phyloP scores from a whole-genome alignment of 2,797 vertebrate species.

The Kryptolebias ocellatus region DNA sequence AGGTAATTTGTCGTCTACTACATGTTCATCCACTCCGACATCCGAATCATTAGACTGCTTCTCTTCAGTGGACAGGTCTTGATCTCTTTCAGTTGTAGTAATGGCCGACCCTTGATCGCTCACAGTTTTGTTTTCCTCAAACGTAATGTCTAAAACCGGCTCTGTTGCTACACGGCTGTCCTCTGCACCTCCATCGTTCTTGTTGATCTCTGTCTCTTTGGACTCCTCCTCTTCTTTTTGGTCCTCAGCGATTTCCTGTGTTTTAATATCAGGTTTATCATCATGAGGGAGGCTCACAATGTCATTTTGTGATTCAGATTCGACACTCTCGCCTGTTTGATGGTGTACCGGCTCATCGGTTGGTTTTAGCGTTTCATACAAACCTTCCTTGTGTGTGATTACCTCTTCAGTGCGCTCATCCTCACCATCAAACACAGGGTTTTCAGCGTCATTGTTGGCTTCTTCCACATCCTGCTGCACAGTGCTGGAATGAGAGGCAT shows the following conservation, averaged over 20 bases:
- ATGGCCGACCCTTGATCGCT: slow-evolving; percentile 2
- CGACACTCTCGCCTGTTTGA: slow-evolving; percentile 24
- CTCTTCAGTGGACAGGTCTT: slow-evolving; percentile 1
- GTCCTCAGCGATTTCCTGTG: slow-evolving; percentile 22
- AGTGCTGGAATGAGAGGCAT: slow-evolving; percentile 6
- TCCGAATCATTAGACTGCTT: slow-evolving; percentile 10
- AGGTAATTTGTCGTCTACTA: background rate
- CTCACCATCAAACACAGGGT: slow-evolving; percentile 11
- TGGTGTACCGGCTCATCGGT: slow-evolving; percentile 17
- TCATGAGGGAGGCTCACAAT: background rate
- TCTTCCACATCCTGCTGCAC: slow-evolving; percentile 16
- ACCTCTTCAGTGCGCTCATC: slow-evolving; percentile 22
- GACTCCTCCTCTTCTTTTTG: slow-evolving; percentile 10
- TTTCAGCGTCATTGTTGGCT: slow-evolving; percentile 6
- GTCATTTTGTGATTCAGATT: slow-evolving; percentile 9
- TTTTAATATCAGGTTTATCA: slow-evolving; percentile 23
- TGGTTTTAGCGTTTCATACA: slow-evolving; percentile 28
- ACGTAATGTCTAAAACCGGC: slow-evolving; percentile 7
- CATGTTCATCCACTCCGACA: slow-evolving; percentile 11
- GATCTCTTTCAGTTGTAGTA: slow-evolving; percentile 5
- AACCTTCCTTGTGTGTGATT: slow-evolving; percentile 9
- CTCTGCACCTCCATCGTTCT: slow-evolving; percentile 10
- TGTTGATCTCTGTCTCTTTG: slow-evolving; percentile 11
- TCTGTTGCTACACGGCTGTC: slow-evolving; percentile 16
- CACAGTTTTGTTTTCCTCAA: slow-evolving; percentile 31